Base-by-base conservation (phyloP, 2,888 invertebrate genomes). In the Drosophila prolongata region DNA sequence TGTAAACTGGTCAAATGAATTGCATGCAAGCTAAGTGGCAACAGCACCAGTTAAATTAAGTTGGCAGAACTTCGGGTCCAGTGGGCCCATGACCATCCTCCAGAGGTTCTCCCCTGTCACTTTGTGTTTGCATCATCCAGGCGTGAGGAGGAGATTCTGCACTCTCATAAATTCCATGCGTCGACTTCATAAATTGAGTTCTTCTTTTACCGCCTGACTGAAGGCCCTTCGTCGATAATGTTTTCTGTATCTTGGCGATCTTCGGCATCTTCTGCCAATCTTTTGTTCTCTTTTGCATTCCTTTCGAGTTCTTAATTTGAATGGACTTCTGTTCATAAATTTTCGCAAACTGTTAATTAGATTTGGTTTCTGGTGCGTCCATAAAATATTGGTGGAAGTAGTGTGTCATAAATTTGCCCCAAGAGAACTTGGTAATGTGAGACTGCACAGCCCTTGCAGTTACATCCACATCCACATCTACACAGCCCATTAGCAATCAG, bases 121-220 rank as follows among this genome's bases (percentile, higher is more conserved):
- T 68, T 73, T 69, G 62, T 50, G 59, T 80, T 78, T 65, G 70
- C 69, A 57, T 69, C 49, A 57, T 69, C 49, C 66, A 40, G 60
- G n/a, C 37, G n/a, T 55, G 40, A 46, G 30, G 47, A 46, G 30
- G 47, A 53, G 67, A 61, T 47, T 47, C 43, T 27, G 50, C 38
- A n/a, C 10, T 30, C 75, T 76, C 79, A 77, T 81, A 85, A 84
- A 84, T 84, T 84, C 78, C 82, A 78, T 71, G 72, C 76, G 77
- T 80, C 82, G 70, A 47, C 76, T 52, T 47, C 56, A 67, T 81
- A 76, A 81, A 86, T 78, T 75, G 77, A 80, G 81, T 81, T 79
- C 77, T 78, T 47, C 56, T 56, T 72, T 43, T 60, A 54, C 62
- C 62, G 77, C 77, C 59, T 69, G 60, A 66, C 61, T 67, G 70